Percentiles rank a stretch among this genome's conserved stretches.
Conservation (phyloP, 2,797 vertebrate species). For the Okamejei kenojei region DNA sequence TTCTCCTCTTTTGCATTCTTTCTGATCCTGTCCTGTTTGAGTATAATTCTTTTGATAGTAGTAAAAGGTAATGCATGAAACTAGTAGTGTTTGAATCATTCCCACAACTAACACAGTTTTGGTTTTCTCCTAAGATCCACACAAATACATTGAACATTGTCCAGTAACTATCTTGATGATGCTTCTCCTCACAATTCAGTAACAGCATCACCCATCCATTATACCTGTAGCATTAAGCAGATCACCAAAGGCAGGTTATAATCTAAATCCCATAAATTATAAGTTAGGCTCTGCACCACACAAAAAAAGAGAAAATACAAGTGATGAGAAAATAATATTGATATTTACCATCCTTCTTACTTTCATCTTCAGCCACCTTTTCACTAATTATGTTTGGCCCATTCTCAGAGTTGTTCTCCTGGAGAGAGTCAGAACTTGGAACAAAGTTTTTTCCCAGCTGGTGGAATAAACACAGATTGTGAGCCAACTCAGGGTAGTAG, state of each 20-base stretch:
- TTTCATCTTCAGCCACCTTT: not conserved
- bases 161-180: not conserved
- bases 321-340: not conserved
- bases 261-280: too few species aligned
- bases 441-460: not conserved
- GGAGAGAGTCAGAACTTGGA: not conserved
- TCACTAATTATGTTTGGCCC: not conserved
- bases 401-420: constrained; percentile 13
- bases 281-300: not conserved
- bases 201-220: not conserved
- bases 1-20: too few species aligned
- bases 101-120: not conserved
- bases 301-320: not conserved
- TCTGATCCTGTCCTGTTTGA: too few species aligned
- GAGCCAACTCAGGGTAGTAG: too few species aligned
- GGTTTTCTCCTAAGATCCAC: not conserved
- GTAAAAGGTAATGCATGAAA: not conserved
- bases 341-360: not conserved
- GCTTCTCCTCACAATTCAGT: not conserved
- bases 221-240: not conserved
- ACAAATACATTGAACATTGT: not conserved
- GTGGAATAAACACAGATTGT: not conserved
- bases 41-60: too few species aligned
- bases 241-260: not conserved
- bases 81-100: not conserved